Percentiles rank a stretch among this genome's conserved stretches.
Evolutionary conservation across 53 echinoderm and acorn worm genomes (phyloP).

Genomic region (Astropecten irregularis): DNA sequence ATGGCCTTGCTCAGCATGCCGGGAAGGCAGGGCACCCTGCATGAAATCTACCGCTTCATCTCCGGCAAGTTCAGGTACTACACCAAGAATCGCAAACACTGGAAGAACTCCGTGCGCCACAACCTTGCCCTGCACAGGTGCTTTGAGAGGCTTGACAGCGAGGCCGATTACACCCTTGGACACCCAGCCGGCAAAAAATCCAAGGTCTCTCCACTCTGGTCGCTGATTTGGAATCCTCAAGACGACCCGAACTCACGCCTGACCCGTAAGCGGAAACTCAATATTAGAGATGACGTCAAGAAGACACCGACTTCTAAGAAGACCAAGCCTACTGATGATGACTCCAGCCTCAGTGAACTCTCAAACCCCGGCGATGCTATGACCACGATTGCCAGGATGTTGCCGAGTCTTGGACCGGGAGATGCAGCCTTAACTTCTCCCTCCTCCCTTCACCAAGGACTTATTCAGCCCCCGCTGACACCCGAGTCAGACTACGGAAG

Average conservation of each 20-base stretch:
- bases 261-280: background rate
- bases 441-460: background rate
- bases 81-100: slow-evolving; percentile 76
- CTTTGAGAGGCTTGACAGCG: slow-evolving; percentile 51
- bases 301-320: background rate
- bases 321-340: background rate
- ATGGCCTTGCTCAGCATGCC: slow-evolving; percentile 27
- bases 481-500: slow-evolving; percentile 48
- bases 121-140: slow-evolving; percentile 75
- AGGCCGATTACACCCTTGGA: background rate
- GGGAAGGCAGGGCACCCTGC: slow-evolving; percentile 10
- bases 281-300: background rate
- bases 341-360: background rate
- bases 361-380: background rate
- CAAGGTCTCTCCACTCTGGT: slow-evolving; percentile 9
- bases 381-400: slow-evolving; percentile 10
- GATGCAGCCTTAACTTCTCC: background rate
- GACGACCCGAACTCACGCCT: background rate
- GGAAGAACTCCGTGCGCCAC: slow-evolving; percentile 90
- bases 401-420: background rate
- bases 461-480: slow-evolving; percentile 27
- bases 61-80: slow-evolving; percentile 64
- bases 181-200: background rate
- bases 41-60: slow-evolving; percentile 69
- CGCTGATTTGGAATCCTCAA: background rate